Evolutionary conservation across 2,797 vertebrate genomes (phyloP).

Genomic region (Coluber constrictor): DNA sequence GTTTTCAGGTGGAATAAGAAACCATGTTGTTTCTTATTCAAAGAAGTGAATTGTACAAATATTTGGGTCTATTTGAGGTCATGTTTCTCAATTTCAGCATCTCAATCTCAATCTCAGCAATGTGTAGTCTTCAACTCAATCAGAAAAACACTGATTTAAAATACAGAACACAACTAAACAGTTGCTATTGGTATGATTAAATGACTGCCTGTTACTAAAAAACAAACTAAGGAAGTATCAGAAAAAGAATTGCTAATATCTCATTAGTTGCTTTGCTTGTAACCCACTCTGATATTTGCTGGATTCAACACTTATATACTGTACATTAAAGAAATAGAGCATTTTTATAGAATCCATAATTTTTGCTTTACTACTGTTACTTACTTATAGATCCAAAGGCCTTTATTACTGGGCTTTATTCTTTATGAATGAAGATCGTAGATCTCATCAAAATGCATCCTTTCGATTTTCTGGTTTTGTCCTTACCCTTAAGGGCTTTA

Average conservation of each 20-base stretch:
- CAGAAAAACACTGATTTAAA: not conserved
- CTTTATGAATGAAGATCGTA: not conserved
- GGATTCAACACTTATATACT: not conserved
- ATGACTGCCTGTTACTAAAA: not conserved
- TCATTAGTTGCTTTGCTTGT: not conserved
- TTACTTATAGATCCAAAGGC: not conserved
- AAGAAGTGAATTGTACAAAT: not conserved
- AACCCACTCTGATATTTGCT: not conserved
- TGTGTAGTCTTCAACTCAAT: not conserved
- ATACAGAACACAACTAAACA: not conserved
- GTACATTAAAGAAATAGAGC: not conserved
- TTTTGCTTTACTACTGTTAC: not conserved
- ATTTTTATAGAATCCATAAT: not conserved
- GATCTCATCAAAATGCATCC: not conserved
- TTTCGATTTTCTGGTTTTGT: not conserved
- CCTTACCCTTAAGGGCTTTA: not conserved
- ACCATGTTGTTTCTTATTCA: not conserved
- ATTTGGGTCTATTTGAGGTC: not conserved
- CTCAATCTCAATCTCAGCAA: not conserved
- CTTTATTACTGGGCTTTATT: not conserved
- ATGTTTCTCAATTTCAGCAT: not conserved
- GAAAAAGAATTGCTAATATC: not conserved
- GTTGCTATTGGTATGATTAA: not conserved
- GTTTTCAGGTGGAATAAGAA: not conserved
- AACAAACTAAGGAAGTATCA: not conserved